These are phyloP conservation scores for Diarsia dahlii DNA, from an alignment of 2,888 invertebrate species.

Conservation along the genomic window DNA sequence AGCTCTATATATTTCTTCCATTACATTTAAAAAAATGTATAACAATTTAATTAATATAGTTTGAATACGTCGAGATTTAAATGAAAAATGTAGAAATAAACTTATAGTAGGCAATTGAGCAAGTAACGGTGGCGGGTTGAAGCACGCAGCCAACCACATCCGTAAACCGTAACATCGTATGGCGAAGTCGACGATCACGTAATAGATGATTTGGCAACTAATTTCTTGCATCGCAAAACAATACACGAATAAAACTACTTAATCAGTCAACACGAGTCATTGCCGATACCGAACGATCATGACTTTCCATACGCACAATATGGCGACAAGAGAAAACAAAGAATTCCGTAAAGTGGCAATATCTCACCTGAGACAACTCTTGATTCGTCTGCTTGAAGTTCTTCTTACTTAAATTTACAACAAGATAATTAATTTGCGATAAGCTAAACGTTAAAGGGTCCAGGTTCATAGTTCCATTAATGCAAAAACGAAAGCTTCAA, in stretches of 20 bases:
- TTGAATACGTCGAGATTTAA: background rate
- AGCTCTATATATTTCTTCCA: background rate
- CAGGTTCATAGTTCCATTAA: conserved; percentile 99
- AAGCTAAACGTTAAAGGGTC: conserved; percentile 99
- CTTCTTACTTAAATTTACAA: conserved; percentile 98
- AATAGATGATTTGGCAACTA: conserved; percentile 65
- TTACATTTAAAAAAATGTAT: background rate
- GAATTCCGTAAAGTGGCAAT: conserved; percentile 71
- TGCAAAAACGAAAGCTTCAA: conserved; percentile 98
- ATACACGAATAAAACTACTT: conserved; percentile 56
- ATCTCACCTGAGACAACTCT: conserved; percentile 97
- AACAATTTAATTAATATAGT: background rate
- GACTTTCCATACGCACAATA: conserved; percentile 82
- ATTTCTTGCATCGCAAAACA: conserved; percentile 56
- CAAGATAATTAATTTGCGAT: conserved; percentile 99
- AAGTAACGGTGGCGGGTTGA: conserved; percentile 44
- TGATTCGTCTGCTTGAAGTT: conserved; percentile 97
- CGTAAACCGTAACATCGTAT: conserved; percentile 50
- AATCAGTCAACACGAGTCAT: conserved; percentile 56
- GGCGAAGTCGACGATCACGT: conserved; percentile 50
- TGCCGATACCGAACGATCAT: conserved; percentile 67
- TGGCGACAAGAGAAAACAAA: conserved; percentile 88
- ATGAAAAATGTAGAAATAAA: background rate
- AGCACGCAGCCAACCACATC: conserved; percentile 50
- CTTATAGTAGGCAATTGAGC: background rate